A percentile compares a stretch with the other conserved stretches of the same genome.
Conservation (phyloP, 1,140 invertebrate genomes). For the Drosophila bifasciata region DNA sequence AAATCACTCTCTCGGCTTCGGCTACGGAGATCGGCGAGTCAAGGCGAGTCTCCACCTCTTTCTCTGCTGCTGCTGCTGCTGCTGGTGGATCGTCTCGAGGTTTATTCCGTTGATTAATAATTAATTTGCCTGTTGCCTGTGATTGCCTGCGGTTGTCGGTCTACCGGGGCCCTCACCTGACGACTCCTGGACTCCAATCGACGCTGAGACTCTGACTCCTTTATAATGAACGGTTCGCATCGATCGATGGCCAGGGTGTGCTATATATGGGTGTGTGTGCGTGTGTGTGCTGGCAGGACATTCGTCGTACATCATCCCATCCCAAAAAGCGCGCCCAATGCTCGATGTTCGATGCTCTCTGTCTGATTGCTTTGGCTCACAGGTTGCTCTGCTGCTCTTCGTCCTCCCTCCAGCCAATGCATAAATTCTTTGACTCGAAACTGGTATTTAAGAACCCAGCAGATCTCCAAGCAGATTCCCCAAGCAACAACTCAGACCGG, state of each 20-base stretch:
- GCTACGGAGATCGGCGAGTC: slow-evolving; percentile 29
- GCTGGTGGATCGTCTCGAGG: slow-evolving; percentile 17
- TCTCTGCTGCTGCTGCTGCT: slow-evolving; percentile 1
- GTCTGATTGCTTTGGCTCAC: slow-evolving; percentile 74
- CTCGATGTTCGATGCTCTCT: slow-evolving; percentile 34
- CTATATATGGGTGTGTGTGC: not conserved
- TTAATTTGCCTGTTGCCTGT: slow-evolving; percentile 77
- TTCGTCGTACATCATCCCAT: slow-evolving; percentile 78
- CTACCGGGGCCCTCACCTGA: slow-evolving; percentile 59
- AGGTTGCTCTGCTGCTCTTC: slow-evolving; percentile 48
- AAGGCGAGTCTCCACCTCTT: slow-evolving; percentile 40
- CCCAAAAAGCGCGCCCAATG: slow-evolving; percentile 57
- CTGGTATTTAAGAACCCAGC: slow-evolving; percentile 56
- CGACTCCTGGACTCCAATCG: slow-evolving; percentile 23
- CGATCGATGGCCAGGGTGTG: slow-evolving; percentile 4
- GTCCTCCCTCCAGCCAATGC: slow-evolving; percentile 42
- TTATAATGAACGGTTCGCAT: slow-evolving; percentile 79
- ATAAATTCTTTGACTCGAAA: slow-evolving; percentile 64
- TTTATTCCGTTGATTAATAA: slow-evolving; percentile 82
- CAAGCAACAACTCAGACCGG: slow-evolving; percentile 33
- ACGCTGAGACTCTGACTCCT: slow-evolving; percentile 57
- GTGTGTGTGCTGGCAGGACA: slow-evolving; percentile 65
- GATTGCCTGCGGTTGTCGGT: slow-evolving; percentile 52
- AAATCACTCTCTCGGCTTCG: slow-evolving; percentile 67
- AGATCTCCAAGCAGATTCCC: slow-evolving; percentile 14